Base-by-base conservation (phyloP, 30 jellyfish, hydroid and myxozoan species). In the Phacellophora camtschatica region DNA sequence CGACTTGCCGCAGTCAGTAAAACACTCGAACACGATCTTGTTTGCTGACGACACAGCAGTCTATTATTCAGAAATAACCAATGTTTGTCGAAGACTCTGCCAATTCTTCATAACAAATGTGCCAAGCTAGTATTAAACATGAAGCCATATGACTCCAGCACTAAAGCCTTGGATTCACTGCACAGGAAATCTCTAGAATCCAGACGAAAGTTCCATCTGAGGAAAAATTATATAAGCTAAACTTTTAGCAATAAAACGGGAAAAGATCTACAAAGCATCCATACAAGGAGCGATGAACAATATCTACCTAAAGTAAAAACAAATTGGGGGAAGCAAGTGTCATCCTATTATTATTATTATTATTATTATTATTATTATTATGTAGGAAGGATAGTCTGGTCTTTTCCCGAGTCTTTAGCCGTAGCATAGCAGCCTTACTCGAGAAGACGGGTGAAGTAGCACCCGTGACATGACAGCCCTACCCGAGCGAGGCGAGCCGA, bases 131-230 rank as follows among this genome's bases (percentile, higher is more conserved):
- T 45, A 64, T 80, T 69, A 23, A 80, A 49, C 75, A 63, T 65
- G 91, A 64, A 46, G 84, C 80, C 91, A 79, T 0, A 41, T 49
- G 91, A 42, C 71, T 80, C 91, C 1, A 42, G 76, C 85, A 80
- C 67, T 10, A 4, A 64, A 80, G 84, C 85, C 49, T 24, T 80
- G 69, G 76, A 79, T 48, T 68, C 81, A 51, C 91, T 80, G 69
- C 78, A 46, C 68, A 63, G 91, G 83, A 77, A 80, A 48, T 29
- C 45, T 69, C 69, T 69, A 39, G 70, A 69, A 13, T 25, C 19
- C 1, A 2, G 50, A 69, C 71, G 71, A 69, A 69, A 0, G 83
- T 69, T 69, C 71, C 53, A 73, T 73, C 77, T 78, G 30, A 62
- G 23, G 76, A 62, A 62, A 62, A 62, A 62, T 62, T 25, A 62